These are phyloP conservation scores for Enteromius unitaeniatus DNA, from an alignment of 2,797 vertebrate genomes.

Conservation along the genomic window DNA sequence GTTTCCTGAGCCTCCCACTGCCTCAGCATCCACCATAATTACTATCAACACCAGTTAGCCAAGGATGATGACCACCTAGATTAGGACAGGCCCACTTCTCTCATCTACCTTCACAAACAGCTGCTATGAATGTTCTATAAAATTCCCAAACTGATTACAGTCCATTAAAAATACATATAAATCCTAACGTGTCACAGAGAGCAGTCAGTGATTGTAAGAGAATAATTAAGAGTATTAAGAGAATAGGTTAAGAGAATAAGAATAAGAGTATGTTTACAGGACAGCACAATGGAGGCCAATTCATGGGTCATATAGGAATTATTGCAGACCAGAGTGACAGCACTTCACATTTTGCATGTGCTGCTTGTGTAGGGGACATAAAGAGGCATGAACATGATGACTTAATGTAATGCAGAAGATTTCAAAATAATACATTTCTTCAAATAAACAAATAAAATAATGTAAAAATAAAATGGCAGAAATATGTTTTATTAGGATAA, in stretches of 20 bases:
- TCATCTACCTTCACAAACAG: background rate
- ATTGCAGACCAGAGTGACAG: background rate
- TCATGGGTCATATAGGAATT: background rate
- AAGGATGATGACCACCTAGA: background rate
- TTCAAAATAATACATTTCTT: background rate
- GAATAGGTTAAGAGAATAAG: too few species aligned
- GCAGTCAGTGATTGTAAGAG: background rate
- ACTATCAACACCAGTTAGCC: constrained; percentile 3
- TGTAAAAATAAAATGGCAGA: too few species aligned
- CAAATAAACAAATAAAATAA: background rate
- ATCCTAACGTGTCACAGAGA: background rate
- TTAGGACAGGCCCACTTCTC: background rate
- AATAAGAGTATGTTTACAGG: background rate
- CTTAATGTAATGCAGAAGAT: background rate
- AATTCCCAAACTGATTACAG: background rate
- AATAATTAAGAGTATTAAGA: too few species aligned
- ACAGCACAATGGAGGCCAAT: background rate
- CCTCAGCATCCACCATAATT: background rate
- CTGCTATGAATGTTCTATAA: background rate
- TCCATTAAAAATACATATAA: background rate
- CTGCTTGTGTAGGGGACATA: background rate
- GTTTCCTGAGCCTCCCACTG: background rate
- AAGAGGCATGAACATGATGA: background rate
- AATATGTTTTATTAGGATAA: too few species aligned
- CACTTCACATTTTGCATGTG: background rate